Base-by-base conservation (phyloP, 1,140 invertebrate species). In the Nixonia krombeini region DNA sequence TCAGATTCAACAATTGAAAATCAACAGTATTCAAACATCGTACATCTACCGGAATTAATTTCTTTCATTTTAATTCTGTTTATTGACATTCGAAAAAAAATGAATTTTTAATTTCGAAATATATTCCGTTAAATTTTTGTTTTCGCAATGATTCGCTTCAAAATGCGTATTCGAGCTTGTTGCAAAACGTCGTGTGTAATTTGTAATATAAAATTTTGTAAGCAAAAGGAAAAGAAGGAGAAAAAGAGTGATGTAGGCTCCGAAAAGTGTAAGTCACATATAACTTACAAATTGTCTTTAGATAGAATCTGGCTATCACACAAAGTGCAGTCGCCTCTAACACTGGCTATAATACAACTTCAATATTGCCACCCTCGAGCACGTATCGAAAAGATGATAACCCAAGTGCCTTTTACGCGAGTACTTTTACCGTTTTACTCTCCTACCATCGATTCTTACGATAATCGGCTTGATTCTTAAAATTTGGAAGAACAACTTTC, bases 381-480 rank as follows among this genome's bases (percentile, higher is more conserved):
- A 65, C 47, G 58, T 65, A 65, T 58, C 47, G 62, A 57, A 57
- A 52, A 57, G 53, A 59, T 66, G 63, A 58, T 66, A 58, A 58
- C 53, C 47, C 42, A 65, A 57, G 29, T 47, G 44, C 46, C 51
- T 65, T 58, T 53, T 51, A 47, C 41, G 53, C 18, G 49, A 65
- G 37, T 56, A 45, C 61, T 56, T 56, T 29, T 56, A 47, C 21
- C 50, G 49, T 64, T 46, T 56, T 52, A 33, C 45, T 35, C 47
- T 31, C n/a, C n/a, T 41, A 49, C 41, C 45, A 57, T 56, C 33
- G 37, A 51, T 52, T 47, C 29, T 64, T 56, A 52, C 55, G 50
- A 64, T 46, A 40, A 56, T 57, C 21, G 45, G 49, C 51, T 44
- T 50, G 52, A 56, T 57, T 55, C 33, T 45, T 31, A 25, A 41